phyloP scores from a whole-genome alignment of 2,797 vertebrate species.

The Heteromormyrus szaboi region DNA sequence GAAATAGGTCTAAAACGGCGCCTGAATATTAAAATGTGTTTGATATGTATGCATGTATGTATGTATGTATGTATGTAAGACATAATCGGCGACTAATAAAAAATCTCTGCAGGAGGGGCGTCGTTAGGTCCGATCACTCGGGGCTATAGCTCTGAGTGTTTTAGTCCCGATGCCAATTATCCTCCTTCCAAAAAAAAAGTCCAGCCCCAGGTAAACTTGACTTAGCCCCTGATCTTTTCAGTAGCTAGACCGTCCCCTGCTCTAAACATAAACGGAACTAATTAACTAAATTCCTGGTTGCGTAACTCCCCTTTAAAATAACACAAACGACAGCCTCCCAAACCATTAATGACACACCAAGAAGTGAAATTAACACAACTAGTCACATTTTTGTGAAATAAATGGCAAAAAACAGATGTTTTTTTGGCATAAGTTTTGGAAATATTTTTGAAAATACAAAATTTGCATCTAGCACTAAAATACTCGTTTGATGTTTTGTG shows the following conservation, averaged over 20 bases:
- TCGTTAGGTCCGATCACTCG: not conserved
- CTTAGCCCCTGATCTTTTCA: not conserved
- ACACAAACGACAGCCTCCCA: not conserved
- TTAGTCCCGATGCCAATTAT: not conserved
- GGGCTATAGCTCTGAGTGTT: not conserved
- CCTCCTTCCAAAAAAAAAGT: not conserved
- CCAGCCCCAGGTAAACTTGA: not conserved
- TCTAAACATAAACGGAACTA: not conserved
- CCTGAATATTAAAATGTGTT: not conserved
- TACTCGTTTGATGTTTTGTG: conserved; percentile 48
- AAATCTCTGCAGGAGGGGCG: not conserved
- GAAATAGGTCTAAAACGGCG: not conserved
- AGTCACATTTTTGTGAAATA: not conserved
- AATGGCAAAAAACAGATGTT: not conserved
- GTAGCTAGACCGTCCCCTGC: not conserved
- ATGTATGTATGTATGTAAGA: not conserved
- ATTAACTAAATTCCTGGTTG: not conserved
- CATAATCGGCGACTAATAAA: not conserved
- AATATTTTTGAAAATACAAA: conserved; percentile 41
- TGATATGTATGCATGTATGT: not conserved
- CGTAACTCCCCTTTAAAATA: not conserved
- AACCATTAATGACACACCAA: not conserved
- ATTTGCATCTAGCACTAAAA: conserved; percentile 53
- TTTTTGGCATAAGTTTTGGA: not conserved
- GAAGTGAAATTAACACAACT: not conserved